Evolutionary conservation across 2,113 vertebrate genomes (phyloP).

Genomic region (Siniperca chuatsi): DNA sequence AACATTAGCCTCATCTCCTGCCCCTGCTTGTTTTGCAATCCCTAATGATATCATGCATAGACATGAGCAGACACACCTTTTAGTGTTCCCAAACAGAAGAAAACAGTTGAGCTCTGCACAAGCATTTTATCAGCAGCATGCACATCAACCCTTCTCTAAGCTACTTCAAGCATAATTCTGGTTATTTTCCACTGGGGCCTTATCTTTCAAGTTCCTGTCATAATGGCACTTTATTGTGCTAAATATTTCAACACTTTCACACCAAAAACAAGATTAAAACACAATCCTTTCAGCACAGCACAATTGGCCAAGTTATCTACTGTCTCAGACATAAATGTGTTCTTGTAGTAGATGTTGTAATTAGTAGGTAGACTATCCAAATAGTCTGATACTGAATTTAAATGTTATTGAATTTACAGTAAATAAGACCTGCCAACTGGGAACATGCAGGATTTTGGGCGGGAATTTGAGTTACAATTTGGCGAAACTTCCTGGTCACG

Average conservation of each 20-base stretch:
- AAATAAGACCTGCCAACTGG: background rate
- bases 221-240: constrained; percentile 8
- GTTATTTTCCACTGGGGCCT: constrained; percentile 4
- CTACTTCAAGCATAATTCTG: background rate
- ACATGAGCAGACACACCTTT: constrained; percentile 79
- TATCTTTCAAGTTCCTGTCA: constrained; percentile 39
- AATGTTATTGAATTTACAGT: background rate
- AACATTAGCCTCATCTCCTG: constrained; percentile 60
- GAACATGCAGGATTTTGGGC: background rate
- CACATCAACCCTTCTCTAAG: background rate
- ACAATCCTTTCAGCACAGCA: constrained; percentile 5
- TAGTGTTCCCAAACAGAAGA: constrained; percentile 44
- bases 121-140: constrained; percentile 21
- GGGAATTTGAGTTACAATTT: background rate
- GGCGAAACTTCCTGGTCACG: background rate
- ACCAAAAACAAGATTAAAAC: constrained; percentile 32
- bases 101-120: constrained; percentile 27
- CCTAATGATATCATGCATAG: constrained; percentile 69
- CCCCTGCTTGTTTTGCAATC: constrained; percentile 73
- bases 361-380: background rate
- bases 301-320: background rate
- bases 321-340: background rate
- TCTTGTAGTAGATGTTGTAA: background rate
- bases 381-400: background rate
- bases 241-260: constrained; percentile 53